Evolutionary conservation across 2,888 invertebrate genomes (phyloP).

Genomic region (Drosophila lacicola): DNA sequence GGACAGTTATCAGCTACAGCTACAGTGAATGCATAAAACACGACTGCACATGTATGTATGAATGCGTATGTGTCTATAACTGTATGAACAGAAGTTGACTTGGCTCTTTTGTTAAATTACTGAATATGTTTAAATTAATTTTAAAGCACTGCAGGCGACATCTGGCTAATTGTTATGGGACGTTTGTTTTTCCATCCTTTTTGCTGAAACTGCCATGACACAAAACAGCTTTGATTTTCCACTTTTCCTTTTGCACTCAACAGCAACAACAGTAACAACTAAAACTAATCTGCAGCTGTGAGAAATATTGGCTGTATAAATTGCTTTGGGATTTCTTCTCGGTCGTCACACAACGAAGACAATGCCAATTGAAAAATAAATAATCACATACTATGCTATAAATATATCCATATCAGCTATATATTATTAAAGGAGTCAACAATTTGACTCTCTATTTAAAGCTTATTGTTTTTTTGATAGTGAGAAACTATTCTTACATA

Average conservation of each 20-base stretch:
- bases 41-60: not conserved
- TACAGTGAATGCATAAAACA: slow-evolving; percentile 19
- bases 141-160: slow-evolving; percentile 58
- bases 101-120: slow-evolving; percentile 28
- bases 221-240: slow-evolving; percentile 69
- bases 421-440: not conserved
- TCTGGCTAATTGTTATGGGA: slow-evolving; percentile 67
- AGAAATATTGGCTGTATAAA: slow-evolving; percentile 62
- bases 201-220: slow-evolving; percentile 33
- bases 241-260: slow-evolving; percentile 56
- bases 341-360: slow-evolving; percentile 52
- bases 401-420: not conserved
- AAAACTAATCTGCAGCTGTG: slow-evolving; percentile 62
- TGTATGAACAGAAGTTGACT: not conserved
- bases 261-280: slow-evolving; percentile 19
- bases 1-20: not conserved
- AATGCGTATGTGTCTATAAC: not conserved
- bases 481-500: not conserved
- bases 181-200: slow-evolving; percentile 37
- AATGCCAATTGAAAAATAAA: slow-evolving; percentile 56
- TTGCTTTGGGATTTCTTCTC: slow-evolving; percentile 64
- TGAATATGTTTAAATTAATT: slow-evolving; percentile 52
- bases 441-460: not conserved
- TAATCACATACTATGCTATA: slow-evolving; percentile 15
- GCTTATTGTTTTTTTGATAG: not conserved